A percentile compares a stretch with the other conserved stretches of the same genome.
These are phyloP conservation scores for Abscondita cerata DNA, from an alignment of 2,888 invertebrate genomes.

Conservation along the genomic window DNA sequence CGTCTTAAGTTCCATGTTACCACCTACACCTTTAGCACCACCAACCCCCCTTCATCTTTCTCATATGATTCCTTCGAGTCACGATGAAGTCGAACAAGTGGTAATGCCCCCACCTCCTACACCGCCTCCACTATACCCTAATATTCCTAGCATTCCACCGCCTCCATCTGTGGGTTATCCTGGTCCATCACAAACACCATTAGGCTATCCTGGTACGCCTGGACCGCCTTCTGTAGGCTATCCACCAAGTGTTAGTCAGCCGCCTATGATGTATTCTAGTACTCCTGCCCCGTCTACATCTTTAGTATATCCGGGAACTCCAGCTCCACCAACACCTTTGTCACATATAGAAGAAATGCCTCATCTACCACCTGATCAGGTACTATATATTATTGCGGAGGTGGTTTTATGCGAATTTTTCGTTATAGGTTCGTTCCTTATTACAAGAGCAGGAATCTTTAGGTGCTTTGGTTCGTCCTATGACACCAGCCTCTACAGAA, in stretches of 20 bases:
- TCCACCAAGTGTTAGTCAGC: conserved; percentile 37
- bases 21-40: conserved; percentile 49
- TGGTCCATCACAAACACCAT: conserved; percentile 45
- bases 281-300: conserved; percentile 44
- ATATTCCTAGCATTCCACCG: conserved; percentile 52
- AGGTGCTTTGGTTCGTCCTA: conserved; percentile 49
- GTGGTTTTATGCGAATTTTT: background rate
- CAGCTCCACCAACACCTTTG: conserved; percentile 55
- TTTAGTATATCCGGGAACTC: conserved; percentile 42
- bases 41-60: conserved; percentile 33
- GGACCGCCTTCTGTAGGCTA: conserved; percentile 37
- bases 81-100: conserved; percentile 34
- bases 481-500: conserved; percentile 53
- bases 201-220: conserved; percentile 41
- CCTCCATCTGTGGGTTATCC: conserved; percentile 59
- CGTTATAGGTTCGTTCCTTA: conserved; percentile 52
- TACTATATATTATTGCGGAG: conserved; percentile 38
- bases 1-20: conserved; percentile 50
- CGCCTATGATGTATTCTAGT: conserved; percentile 38
- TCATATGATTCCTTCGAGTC: conserved; percentile 45
- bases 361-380: conserved; percentile 69
- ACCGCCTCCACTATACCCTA: conserved; percentile 44
- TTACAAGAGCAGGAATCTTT: conserved; percentile 55
- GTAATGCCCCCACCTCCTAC: conserved; percentile 50
- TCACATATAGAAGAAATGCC: conserved; percentile 65